Evolutionary conservation across 2,797 vertebrate species (phyloP).

Genomic region (Channallabes apus): DNA sequence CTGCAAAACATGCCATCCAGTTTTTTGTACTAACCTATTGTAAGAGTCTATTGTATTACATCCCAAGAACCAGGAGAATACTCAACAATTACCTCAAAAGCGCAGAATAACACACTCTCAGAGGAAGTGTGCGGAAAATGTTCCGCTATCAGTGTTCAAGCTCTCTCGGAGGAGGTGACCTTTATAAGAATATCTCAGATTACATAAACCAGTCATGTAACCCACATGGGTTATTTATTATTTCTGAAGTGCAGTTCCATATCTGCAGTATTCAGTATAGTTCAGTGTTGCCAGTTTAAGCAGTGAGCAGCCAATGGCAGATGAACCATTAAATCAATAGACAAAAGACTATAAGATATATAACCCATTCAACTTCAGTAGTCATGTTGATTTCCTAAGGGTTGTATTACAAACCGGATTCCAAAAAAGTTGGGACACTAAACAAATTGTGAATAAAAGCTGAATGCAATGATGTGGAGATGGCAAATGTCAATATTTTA

Average conservation of each 20-base stretch:
- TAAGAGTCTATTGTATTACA: neutral
- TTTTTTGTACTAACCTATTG: no score
- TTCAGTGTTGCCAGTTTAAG: constrained; percentile 11
- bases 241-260: constrained; percentile 10
- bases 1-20: neutral
- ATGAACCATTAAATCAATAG: constrained; percentile 7
- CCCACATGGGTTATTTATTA: constrained; percentile 15
- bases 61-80: neutral
- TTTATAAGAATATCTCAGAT: constrained; percentile 27
- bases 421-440: no score
- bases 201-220: constrained; percentile 20
- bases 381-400: neutral
- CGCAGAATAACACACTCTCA: neutral
- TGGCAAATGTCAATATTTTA: no score
- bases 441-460: no score
- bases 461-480: no score
- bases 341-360: neutral
- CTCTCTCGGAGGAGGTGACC: neutral
- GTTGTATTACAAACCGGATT: no score
- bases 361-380: neutral
- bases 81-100: neutral
- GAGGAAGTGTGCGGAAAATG: neutral
- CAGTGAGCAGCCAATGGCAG: neutral
- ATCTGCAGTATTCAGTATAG: neutral
- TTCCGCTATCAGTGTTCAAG: neutral